These are phyloP conservation scores for Poeciliopsis presidionis DNA, from an alignment of 2,797 vertebrate species.

Conservation along the genomic window DNA sequence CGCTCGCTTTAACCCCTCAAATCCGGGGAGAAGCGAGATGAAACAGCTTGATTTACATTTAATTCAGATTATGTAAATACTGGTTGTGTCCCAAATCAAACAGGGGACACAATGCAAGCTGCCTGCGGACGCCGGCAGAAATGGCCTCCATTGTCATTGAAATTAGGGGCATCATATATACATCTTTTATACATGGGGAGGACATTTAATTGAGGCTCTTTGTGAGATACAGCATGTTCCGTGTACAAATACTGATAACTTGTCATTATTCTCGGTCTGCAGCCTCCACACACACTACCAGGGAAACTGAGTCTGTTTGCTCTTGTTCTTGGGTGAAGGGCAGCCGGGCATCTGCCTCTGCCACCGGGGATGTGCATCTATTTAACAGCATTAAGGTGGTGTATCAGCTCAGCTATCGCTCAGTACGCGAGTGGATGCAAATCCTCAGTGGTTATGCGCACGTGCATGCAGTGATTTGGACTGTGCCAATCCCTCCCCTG, in stretches of 20 bases:
- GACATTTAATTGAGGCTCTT: constrained; percentile 46
- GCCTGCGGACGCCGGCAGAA: constrained; percentile 55
- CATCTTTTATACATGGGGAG: constrained; percentile 33
- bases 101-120: constrained; percentile 56
- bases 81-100: constrained; percentile 70
- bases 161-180: constrained; percentile 52
- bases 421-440: constrained; percentile 42
- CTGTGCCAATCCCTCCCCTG: constrained; percentile 58
- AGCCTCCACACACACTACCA: constrained; percentile 23
- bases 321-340: constrained; percentile 46
- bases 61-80: constrained; percentile 85
- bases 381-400: constrained; percentile 61
- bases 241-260: constrained; percentile 43
- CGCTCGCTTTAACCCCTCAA: constrained; percentile 75
- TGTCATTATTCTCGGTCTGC: constrained; percentile 48
- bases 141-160: constrained; percentile 74
- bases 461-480: constrained; percentile 23
- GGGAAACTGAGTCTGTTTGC: constrained; percentile 33
- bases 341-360: constrained; percentile 45
- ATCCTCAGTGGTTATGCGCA: constrained; percentile 53
- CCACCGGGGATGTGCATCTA: constrained; percentile 50
- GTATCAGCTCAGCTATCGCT: constrained; percentile 55
- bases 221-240: constrained; percentile 42
- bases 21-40: constrained; percentile 73
- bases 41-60: constrained; percentile 81